phyloP scores from a whole-genome alignment of 2,113 vertebrate species.

The Gadus macrocephalus region DNA sequence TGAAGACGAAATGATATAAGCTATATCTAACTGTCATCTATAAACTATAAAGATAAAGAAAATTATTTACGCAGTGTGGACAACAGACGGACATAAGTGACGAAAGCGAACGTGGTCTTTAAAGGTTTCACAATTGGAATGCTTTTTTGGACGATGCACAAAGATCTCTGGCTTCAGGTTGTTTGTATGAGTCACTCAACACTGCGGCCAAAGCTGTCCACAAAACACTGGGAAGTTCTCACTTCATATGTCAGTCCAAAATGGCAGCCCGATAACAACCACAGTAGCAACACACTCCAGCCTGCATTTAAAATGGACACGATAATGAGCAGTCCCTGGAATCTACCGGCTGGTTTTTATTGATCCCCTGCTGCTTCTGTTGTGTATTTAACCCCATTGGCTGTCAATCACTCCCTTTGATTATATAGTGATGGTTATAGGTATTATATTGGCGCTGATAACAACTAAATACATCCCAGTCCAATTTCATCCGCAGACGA shows the following conservation, averaged over 20 bases:
- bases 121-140: slow-evolving; percentile 45
- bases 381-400: slow-evolving; percentile 12
- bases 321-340: no score
- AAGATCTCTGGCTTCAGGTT: slow-evolving; percentile 19
- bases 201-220: slow-evolving; percentile 19
- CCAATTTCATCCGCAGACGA: slow-evolving; percentile 37
- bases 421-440: background rate
- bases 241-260: slow-evolving; percentile 7
- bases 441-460: background rate
- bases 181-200: slow-evolving; percentile 25
- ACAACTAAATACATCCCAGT: background rate
- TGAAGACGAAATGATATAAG: no score
- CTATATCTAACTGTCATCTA: no score
- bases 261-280: slow-evolving; percentile 7
- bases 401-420: slow-evolving; percentile 7
- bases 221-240: slow-evolving; percentile 2
- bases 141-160: slow-evolving; percentile 33
- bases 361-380: slow-evolving; percentile 1
- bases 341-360: background rate
- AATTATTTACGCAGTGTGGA: no score
- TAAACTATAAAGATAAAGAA: no score
- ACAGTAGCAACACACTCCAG: background rate
- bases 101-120: slow-evolving; percentile 36
- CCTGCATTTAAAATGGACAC: background rate
- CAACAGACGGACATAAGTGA: slow-evolving; percentile 31